Conservation (phyloP, 2,797 vertebrate genomes). For the Peromyscus nudipes region DNA sequence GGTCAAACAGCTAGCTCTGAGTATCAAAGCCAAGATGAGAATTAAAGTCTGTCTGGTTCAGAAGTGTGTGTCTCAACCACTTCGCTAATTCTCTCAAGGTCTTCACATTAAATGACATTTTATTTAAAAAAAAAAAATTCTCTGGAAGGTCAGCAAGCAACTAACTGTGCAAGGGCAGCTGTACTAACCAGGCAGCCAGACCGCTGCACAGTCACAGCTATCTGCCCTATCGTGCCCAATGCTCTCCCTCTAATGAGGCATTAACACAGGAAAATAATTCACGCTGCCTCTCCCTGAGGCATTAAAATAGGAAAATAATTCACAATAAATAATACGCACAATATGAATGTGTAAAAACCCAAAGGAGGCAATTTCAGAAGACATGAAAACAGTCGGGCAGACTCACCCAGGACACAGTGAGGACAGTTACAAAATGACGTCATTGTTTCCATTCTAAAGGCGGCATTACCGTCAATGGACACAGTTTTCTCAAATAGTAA, state of each 20-base stretch:
- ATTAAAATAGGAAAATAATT: not conserved
- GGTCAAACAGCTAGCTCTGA: slow-evolving; percentile 40
- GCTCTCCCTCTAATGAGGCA: not conserved
- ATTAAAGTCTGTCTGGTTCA: slow-evolving; percentile 33
- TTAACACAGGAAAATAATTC: not conserved
- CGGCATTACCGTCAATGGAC: not conserved
- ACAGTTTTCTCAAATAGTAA: slow-evolving; percentile 1
- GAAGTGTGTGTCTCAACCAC: slow-evolving; percentile 8
- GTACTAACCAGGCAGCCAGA: not conserved
- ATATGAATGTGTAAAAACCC: not conserved
- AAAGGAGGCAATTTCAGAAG: not conserved
- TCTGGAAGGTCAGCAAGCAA: slow-evolving; percentile 29
- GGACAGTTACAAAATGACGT: not conserved
- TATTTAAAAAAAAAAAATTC: slow-evolving; percentile 55
- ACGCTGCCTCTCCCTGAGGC: not conserved
- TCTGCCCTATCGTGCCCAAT: too few species aligned
- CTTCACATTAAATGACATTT: slow-evolving; percentile 46
- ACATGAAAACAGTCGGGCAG: not conserved
- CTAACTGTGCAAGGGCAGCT: not conserved
- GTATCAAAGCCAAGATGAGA: slow-evolving; percentile 44
- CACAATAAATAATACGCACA: slow-evolving; percentile 1
- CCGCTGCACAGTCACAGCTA: not conserved
- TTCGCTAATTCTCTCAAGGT: slow-evolving; percentile 60
- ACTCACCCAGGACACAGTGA: not conserved
- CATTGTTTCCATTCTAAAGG: not conserved